Percentiles rank a stretch among this genome's conserved stretches.
These are phyloP conservation scores for Leucania comma DNA, from an alignment of 2,888 invertebrate genomes.

Conservation along the genomic window DNA sequence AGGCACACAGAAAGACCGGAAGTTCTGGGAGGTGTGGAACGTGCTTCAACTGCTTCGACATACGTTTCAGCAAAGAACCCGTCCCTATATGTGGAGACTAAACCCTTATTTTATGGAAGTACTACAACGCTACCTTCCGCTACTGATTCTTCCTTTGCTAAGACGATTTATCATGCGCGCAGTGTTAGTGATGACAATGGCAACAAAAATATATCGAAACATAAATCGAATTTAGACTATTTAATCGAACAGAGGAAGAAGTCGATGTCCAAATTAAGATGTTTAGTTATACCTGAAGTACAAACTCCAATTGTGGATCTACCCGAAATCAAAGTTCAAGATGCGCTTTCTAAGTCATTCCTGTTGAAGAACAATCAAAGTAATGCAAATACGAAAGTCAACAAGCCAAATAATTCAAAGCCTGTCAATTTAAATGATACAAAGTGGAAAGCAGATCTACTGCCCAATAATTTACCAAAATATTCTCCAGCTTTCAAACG, in stretches of 20 bases:
- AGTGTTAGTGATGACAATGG: slow-evolving; percentile 86
- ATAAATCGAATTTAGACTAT: slow-evolving; percentile 93
- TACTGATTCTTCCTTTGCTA: slow-evolving; percentile 76
- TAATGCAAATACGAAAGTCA: slow-evolving; percentile 75
- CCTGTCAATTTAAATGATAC: slow-evolving; percentile 79
- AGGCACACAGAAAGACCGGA: slow-evolving; percentile 84
- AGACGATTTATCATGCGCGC: slow-evolving; percentile 81
- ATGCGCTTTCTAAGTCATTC: slow-evolving; percentile 88
- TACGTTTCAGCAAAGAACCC: slow-evolving; percentile 70
- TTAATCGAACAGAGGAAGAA: slow-evolving; percentile 95
- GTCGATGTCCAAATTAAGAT: slow-evolving; percentile 95
- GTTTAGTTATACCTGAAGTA: slow-evolving; percentile 96
- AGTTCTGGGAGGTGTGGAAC: slow-evolving; percentile 89
- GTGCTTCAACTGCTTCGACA: slow-evolving; percentile 69
- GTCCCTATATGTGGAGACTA: slow-evolving; percentile 74
- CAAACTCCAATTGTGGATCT: slow-evolving; percentile 93
- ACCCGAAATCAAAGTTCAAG: slow-evolving; percentile 95
- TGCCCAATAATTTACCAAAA: slow-evolving; percentile 92
- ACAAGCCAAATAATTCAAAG: slow-evolving; percentile 76
- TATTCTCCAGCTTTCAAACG: slow-evolving; percentile 96
- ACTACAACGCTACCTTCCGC: slow-evolving; percentile 82
- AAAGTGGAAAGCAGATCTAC: slow-evolving; percentile 85
- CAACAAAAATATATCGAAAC: slow-evolving; percentile 82
- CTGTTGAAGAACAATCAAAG: slow-evolving; percentile 80
- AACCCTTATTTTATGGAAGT: slow-evolving; percentile 87